Base-by-base conservation (phyloP, 1,140 invertebrate genomes). In the Panulirus ornatus region DNA sequence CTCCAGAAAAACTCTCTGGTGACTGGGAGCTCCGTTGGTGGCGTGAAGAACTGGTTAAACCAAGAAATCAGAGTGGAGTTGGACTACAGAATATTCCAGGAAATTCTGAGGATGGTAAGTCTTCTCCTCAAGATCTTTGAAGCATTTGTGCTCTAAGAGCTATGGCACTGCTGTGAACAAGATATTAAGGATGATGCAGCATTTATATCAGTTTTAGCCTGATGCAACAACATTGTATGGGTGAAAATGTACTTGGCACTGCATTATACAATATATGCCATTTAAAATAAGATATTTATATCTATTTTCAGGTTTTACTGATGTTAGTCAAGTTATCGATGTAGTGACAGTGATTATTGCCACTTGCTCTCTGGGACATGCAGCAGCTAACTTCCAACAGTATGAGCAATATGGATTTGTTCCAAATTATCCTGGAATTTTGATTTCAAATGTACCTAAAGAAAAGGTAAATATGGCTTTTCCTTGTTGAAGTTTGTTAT, bases 331-430 rank as follows among this genome's bases (percentile, higher is more conserved):
- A 34, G 90, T 95, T n/a, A 92, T 93, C 16, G 91, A 93, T 73
- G 92, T 93, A 0, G 73, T 94, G n/a, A 93, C 94, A 5, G 92
- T 91, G 22, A 94, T 95, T 58, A 94, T 95, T 27, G 94, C 93
- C 76, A 94, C 93, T 2, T 95, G 94, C 91, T 94, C 94, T 82
- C 93, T 94, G 11, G 94, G 93, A 5, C 94, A 95, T 92, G 94
- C 94, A 16, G 94, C 94, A 1, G 93, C 94, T 42, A 95, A 95
- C 90, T 95, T 95, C 91, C 92, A 93, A 70, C 93, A 94, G 84
- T 94, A 94, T 83, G 93, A 94, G n/a, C 93, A 94, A 34, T 95
- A 95, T 90, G 94, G 93, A 8, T 95, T 94, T 92, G 93, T 94
- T 14, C 94, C 95, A 3, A 95, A 95, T 92, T 95, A 95, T 91